Conservation (phyloP, 2,113 vertebrate genomes). For the Sarotherodon lohbergeri region DNA sequence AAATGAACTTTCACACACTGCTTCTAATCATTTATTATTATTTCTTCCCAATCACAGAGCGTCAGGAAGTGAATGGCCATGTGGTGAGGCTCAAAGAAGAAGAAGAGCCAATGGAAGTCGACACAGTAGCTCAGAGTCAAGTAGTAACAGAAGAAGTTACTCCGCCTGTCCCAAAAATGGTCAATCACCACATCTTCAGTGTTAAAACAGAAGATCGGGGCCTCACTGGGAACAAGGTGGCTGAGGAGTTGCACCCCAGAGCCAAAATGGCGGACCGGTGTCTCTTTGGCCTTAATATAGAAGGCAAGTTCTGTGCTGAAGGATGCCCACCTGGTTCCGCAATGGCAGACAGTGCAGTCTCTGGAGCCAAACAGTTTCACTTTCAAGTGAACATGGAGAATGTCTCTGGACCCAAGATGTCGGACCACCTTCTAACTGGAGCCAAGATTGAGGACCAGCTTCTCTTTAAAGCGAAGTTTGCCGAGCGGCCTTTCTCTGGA, state of each 20-base stretch:
- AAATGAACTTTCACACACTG: neutral
- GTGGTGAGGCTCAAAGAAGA: conserved; percentile 57
- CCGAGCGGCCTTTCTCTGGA: neutral
- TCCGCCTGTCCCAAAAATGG: neutral
- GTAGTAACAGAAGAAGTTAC: neutral
- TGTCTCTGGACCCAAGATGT: neutral
- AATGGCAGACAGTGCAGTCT: neutral
- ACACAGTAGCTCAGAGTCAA: neutral
- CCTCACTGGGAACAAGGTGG: neutral
- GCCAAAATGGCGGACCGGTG: conserved; percentile 23
- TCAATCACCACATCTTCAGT: neutral
- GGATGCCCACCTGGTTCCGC: neutral
- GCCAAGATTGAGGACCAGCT: neutral
- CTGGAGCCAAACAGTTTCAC: neutral
- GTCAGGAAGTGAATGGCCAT: conserved; percentile 36
- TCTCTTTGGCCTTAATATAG: conserved; percentile 3
- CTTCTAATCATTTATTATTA: neutral
- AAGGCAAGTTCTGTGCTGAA: neutral
- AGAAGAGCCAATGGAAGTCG: conserved; percentile 54
- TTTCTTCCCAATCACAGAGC: conserved; percentile 44
- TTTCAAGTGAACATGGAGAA: conserved; percentile 28
- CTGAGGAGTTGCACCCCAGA: neutral
- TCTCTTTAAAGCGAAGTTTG: neutral
- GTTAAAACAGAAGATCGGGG: conserved; percentile 31
- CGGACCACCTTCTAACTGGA: neutral